Evolutionary conservation across 1,140 invertebrate genomes (phyloP).

Genomic region (Drosophila repleta): DNA sequence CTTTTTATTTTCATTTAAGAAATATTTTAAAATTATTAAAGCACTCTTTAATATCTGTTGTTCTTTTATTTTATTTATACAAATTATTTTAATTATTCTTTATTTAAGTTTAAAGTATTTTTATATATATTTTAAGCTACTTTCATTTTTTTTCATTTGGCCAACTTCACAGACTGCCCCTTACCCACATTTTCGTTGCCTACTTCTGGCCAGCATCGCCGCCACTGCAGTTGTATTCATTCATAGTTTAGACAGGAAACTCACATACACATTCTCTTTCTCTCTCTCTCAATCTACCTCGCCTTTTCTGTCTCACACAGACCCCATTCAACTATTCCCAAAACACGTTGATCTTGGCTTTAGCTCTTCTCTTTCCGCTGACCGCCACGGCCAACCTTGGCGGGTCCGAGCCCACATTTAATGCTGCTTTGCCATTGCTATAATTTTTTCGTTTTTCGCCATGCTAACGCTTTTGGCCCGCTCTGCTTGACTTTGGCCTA

Average conservation of each 20-base stretch:
- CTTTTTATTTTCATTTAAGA: no score
- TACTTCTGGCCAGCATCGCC: constrained; percentile 37
- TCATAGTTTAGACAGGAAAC: constrained; percentile 54
- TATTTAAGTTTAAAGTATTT: no score
- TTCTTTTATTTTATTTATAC: no score
- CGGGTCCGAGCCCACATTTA: constrained; percentile 50
- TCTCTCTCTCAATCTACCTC: not conserved
- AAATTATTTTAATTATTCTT: no score
- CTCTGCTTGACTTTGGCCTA: constrained; percentile 29
- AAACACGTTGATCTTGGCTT: constrained; percentile 61
- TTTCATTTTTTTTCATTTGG: no score
- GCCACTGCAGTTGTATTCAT: constrained; percentile 58
- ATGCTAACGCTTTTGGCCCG: constrained; percentile 32
- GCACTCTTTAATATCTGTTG: no score
- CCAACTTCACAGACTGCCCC: not conserved
- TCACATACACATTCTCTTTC: not conserved
- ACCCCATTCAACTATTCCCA: constrained; percentile 8
- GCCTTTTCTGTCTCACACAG: not conserved
- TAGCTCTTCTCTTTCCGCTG: constrained; percentile 46
- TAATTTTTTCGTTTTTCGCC: constrained; percentile 38
- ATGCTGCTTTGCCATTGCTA: constrained; percentile 29
- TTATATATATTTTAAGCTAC: not conserved
- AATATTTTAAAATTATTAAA: no score
- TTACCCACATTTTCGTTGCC: constrained; percentile 41
- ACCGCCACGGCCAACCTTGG: constrained; percentile 3